Evolutionary conservation across 2,888 invertebrate genomes (phyloP).

Genomic region (Mellilla xanthometata): DNA sequence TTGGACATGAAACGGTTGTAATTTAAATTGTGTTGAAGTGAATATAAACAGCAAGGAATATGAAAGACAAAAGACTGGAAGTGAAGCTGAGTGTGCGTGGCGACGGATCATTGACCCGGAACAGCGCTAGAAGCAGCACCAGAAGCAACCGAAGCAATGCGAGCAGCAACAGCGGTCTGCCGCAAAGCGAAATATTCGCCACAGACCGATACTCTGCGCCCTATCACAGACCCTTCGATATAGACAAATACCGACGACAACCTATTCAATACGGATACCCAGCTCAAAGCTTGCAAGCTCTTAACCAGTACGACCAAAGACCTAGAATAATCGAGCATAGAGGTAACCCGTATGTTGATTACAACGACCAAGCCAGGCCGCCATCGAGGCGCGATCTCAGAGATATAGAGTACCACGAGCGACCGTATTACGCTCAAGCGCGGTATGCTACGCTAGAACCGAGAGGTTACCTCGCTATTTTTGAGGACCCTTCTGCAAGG

Average conservation of each 20-base stretch:
- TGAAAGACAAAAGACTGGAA: slow-evolving; percentile 77
- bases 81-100: slow-evolving; percentile 75
- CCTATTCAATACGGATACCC: slow-evolving; percentile 65
- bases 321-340: slow-evolving; percentile 41
- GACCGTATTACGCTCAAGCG: slow-evolving; percentile 18
- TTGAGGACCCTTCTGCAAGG: slow-evolving; percentile 48
- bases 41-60: slow-evolving; percentile 36
- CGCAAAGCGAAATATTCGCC: slow-evolving; percentile 71
- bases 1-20: not conserved
- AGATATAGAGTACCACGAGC: slow-evolving; percentile 28
- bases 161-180: slow-evolving; percentile 60
- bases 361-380: slow-evolving; percentile 46
- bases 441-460: slow-evolving; percentile 23
- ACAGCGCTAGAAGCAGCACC: slow-evolving; percentile 63
- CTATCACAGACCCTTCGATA: slow-evolving; percentile 65
- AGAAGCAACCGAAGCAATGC: slow-evolving; percentile 67
- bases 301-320: slow-evolving; percentile 60
- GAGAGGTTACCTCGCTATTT: slow-evolving; percentile 51
- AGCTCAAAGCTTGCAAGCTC: slow-evolving; percentile 67
- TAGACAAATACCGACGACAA: slow-evolving; percentile 64
- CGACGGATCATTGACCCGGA: slow-evolving; percentile 69
- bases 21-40: not conserved
- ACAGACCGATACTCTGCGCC: slow-evolving; percentile 67
- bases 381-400: slow-evolving; percentile 28
- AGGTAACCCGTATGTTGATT: slow-evolving; percentile 58